Base-by-base conservation (phyloP, 2,113 vertebrate genomes). In the Grantiella picta region DNA sequence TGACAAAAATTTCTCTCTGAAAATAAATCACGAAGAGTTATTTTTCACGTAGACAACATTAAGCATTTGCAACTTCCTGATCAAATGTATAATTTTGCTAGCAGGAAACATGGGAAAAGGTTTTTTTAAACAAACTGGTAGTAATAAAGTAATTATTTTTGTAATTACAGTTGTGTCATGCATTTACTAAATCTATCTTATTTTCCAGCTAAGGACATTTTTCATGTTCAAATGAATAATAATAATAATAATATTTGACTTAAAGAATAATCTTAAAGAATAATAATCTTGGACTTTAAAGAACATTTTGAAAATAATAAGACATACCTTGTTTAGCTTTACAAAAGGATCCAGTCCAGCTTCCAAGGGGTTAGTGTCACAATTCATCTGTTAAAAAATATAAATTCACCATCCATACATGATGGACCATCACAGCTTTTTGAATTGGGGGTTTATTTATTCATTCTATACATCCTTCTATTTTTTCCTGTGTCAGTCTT, bases 301-400 rank as follows among this genome's bases (percentile, higher is more conserved):
- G 8, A 83, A 60, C 31, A 54, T 19, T 85, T 90, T 59, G 18
- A 65, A 96, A 91, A 68, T 35, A 71, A 16, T 76, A 52, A 94
- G 65, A 91, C 97, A 52, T 97, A 99, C 99, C 99, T 99, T 99
- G 92, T 99, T 99, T 88, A 99, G 96, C 96, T 99, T 99, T 95
- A 99, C 97, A 97, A 99, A 99, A 96, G 98, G 98, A 15, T 99
- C 98, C 95, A 99, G 94, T 60, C 99, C 99, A 75, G 99, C 99
- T 97, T 99, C 99, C 94, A 99, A 97, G 45, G 99, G 99, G 92
- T 99, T 99, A 64, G 99, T 99, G 95, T 99, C 99, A 85, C 99
- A 99, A 96, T 99, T 99, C 99, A 99, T 99, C 99, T 99, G 95
- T 88, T 93, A 94, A 95, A 89, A 73, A 77, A 53, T 63, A 77